phyloP scores from a whole-genome alignment of 1,140 invertebrate genomes.

The Dinoponera quadriceps region DNA sequence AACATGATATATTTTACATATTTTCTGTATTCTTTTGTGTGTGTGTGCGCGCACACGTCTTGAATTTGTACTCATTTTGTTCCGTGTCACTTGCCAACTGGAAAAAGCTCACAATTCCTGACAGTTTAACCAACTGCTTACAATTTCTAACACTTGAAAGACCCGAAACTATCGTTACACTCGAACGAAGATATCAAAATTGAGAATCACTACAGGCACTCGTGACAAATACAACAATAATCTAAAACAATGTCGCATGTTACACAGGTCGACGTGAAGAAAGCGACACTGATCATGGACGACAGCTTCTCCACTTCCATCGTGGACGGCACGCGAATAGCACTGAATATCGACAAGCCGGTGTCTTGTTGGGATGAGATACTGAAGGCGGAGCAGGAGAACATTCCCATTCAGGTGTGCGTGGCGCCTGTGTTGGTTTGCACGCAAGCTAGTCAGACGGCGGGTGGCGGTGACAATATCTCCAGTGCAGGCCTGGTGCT shows the following conservation, averaged over 20 bases:
- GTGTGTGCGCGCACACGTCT: too few relatives aligned
- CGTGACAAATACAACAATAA: too few relatives aligned
- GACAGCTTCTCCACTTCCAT: conserved; percentile 93
- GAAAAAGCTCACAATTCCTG: too few relatives aligned
- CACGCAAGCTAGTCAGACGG: conserved; percentile 93
- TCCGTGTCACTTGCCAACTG: too few relatives aligned
- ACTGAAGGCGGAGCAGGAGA: conserved; percentile 82
- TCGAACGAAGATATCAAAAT: background rate
- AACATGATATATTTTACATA: too few relatives aligned
- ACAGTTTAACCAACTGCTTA: too few relatives aligned
- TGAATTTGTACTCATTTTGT: too few relatives aligned
- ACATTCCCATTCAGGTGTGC: conserved; percentile 89
- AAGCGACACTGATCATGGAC: conserved; percentile 92
- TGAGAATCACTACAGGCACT: too few relatives aligned
- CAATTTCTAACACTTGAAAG: too few relatives aligned
- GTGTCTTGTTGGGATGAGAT: conserved; percentile 94
- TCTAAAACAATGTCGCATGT: conserved; percentile 60
- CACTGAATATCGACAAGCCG: conserved; percentile 89
- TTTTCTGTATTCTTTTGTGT: background rate
- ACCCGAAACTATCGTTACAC: too few relatives aligned
- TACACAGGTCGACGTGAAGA: conserved; percentile 88
- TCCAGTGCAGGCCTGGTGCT: conserved; percentile 93
- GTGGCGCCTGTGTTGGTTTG: conserved; percentile 95
- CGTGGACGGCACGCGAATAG: conserved; percentile 86
- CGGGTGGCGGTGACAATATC: conserved; percentile 95